phyloP scores from a whole-genome alignment of 2,113 vertebrate genomes.

The Cnemophilus loriae region DNA sequence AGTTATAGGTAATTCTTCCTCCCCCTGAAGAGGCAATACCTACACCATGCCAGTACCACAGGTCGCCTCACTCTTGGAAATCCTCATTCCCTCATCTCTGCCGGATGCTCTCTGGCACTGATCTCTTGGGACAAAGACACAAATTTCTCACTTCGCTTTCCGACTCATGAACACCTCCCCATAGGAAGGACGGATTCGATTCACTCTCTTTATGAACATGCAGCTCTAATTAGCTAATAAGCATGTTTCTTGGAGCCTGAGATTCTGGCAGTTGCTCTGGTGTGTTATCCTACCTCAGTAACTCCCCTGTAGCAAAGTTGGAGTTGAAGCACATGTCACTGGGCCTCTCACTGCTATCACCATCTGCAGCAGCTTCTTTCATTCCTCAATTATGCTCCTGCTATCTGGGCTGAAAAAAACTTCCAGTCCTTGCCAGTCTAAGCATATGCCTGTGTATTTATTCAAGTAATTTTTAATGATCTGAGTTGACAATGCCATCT shows the following conservation, averaged over 20 bases:
- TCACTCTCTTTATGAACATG: background rate
- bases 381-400: background rate
- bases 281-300: background rate
- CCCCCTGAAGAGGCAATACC: background rate
- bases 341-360: constrained; percentile 23
- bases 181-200: accelerated
- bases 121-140: background rate
- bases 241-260: background rate
- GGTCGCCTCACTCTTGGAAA: background rate
- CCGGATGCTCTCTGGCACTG: background rate
- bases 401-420: background rate
- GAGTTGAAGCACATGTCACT: background rate
- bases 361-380: constrained; percentile 4
- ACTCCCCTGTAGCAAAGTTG: background rate
- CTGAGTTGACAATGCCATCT: background rate
- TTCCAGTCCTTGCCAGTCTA: background rate
- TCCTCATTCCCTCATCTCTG: background rate
- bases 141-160: background rate
- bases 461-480: background rate
- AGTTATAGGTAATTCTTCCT: background rate
- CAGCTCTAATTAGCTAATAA: background rate
- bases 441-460: background rate
- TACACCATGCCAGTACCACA: background rate
- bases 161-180: background rate
- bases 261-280: background rate